These are phyloP conservation scores for Caenorhabditis panamensis DNA, from an alignment of 2,888 invertebrate genomes.

Conservation along the genomic window DNA sequence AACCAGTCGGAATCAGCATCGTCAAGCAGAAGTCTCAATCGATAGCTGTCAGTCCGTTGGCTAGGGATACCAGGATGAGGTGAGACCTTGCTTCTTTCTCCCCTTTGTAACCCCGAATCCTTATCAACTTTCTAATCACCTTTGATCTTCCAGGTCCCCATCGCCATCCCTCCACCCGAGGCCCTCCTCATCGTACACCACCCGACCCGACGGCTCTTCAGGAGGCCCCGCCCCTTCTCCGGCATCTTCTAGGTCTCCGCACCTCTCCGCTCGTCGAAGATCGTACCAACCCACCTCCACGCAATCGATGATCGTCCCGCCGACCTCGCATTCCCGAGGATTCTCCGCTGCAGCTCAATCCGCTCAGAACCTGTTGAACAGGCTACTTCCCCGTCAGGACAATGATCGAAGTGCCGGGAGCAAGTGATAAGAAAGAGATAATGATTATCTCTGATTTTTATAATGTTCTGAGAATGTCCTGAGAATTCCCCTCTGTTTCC, in stretches of 20 bases:
- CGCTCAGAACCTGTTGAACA: slow-evolving; percentile 59
- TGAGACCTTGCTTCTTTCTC: slow-evolving; percentile 10
- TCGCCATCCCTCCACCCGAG: slow-evolving; percentile 49
- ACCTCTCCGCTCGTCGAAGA: slow-evolving; percentile 38
- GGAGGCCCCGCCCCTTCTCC: slow-evolving; percentile 7
- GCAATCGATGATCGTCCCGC: slow-evolving; percentile 34
- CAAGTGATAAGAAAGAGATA: slow-evolving; percentile 5
- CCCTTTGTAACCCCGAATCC: neutral
- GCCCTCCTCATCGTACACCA: slow-evolving; percentile 43
- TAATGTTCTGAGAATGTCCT: no score
- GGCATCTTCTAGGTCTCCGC: slow-evolving; percentile 42
- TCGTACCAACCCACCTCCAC: slow-evolving; percentile 52
- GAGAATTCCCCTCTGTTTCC: neutral
- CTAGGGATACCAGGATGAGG: slow-evolving; percentile 61
- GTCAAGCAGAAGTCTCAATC: slow-evolving; percentile 58
- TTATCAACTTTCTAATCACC: neutral
- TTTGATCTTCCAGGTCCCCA: slow-evolving; percentile 49
- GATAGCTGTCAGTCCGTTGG: slow-evolving; percentile 64
- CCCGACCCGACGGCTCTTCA: slow-evolving; percentile 25
- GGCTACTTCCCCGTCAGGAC: slow-evolving; percentile 52
- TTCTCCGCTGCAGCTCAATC: slow-evolving; percentile 60
- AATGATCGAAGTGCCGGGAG: slow-evolving; percentile 19
- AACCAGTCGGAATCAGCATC: slow-evolving; percentile 43
- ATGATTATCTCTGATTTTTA: no score
- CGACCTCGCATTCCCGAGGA: slow-evolving; percentile 39